Conservation (phyloP, 1,140 invertebrate genomes). For the Episyrphus balteatus region DNA sequence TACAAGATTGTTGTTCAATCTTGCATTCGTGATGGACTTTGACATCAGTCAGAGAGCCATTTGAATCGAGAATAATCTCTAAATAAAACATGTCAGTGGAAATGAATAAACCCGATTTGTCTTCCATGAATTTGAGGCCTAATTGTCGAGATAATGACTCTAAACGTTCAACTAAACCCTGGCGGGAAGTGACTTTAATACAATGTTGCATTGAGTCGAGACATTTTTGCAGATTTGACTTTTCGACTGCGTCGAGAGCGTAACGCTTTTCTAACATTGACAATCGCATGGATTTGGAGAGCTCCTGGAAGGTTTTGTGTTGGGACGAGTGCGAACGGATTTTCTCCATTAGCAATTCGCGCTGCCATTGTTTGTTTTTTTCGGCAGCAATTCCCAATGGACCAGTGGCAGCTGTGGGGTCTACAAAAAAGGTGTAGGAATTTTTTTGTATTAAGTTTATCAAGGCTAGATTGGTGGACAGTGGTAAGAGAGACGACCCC, state of each 20-base stretch:
- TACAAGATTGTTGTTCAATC: conserved; percentile 55
- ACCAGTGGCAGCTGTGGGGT: no score
- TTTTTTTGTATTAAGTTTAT: no score
- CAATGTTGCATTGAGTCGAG: conserved; percentile 86
- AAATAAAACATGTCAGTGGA: conserved; percentile 95
- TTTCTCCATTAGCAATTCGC: conserved; percentile 80
- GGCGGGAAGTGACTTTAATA: conserved; percentile 83
- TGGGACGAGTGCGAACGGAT: conserved; percentile 60
- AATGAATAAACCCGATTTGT: conserved; percentile 57
- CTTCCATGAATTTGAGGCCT: conserved; percentile 43
- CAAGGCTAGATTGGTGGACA: no score
- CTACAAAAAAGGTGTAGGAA: no score
- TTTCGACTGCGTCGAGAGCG: conserved; percentile 73
- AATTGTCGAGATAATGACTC: conserved; percentile 82
- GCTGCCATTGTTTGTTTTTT: conserved; percentile 59
- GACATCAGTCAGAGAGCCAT: conserved; percentile 78
- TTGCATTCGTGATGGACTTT: conserved; percentile 46
- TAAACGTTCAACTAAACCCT: conserved; percentile 83
- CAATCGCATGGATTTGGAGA: conserved; percentile 72
- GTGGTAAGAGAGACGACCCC: no score
- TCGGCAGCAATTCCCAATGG: conserved; percentile 21
- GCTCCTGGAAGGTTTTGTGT: conserved; percentile 69
- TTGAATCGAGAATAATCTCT: conserved; percentile 74
- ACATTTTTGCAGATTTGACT: conserved; percentile 75
- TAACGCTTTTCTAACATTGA: conserved; percentile 71